Percentiles rank a stretch among this genome's conserved stretches.
These are phyloP conservation scores for Onychomys torridus DNA, from an alignment of 2,797 vertebrate species.

Conservation along the genomic window DNA sequence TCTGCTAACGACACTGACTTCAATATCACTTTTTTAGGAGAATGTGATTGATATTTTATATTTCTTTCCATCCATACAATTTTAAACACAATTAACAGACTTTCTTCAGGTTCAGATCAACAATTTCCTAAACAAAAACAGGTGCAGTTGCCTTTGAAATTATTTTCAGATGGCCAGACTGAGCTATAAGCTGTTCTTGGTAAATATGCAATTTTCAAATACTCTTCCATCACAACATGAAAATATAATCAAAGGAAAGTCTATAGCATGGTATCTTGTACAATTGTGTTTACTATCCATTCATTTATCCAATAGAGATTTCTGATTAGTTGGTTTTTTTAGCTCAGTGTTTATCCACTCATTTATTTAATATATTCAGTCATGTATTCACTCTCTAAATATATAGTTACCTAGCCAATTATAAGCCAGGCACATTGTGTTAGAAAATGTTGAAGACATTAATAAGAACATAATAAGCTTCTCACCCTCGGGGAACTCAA, in stretches of 20 bases:
- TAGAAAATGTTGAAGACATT: constrained; percentile 15
- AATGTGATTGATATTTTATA: constrained; percentile 40
- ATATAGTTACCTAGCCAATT: neutral
- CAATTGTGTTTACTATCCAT: neutral
- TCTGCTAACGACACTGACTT: constrained; percentile 56
- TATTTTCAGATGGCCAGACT: neutral
- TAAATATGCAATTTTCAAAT: neutral
- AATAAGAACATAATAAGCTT: neutral
- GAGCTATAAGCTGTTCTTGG: neutral
- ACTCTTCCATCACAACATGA: neutral
- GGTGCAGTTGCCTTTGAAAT: constrained; percentile 5
- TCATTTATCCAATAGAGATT: constrained; percentile 32
- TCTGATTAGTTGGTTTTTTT: constrained; percentile 32
- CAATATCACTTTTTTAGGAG: constrained; percentile 69
- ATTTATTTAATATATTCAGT: constrained; percentile 44
- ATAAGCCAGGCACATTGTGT: neutral
- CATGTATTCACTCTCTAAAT: constrained; percentile 12
- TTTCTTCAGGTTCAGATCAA: constrained; percentile 6
- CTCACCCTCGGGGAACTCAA: constrained; percentile 2
- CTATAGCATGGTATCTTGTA: neutral
- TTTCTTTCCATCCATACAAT: constrained; percentile 10
- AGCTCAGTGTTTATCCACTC: neutral
- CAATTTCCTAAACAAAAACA: constrained; percentile 60
- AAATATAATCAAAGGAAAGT: constrained; percentile 25
- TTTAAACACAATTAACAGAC: neutral